Base-by-base conservation (phyloP, 2,797 vertebrate species). In the Liasis olivaceus region DNA sequence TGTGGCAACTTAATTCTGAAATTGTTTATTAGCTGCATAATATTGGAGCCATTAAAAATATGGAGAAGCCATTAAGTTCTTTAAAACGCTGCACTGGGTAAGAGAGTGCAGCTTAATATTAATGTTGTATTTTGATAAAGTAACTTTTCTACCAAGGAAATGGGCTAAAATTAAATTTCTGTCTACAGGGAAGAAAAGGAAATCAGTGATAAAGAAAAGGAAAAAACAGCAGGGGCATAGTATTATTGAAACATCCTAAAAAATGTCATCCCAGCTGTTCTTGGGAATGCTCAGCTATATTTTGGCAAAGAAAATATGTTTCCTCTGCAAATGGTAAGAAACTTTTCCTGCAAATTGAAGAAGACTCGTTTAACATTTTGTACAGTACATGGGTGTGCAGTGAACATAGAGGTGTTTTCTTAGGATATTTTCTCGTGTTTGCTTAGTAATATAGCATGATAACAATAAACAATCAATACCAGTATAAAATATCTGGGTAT, bases 1-100 rank as follows among this genome's bases (percentile, higher is more conserved):
- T 97, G 98, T 98, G 97, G 97, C 97, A 97, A 98, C 97, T 97
- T 98, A 97, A 98, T 98, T 98, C 97, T 98, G 97, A 96, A 98
- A 98, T 97, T 97, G 97, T 97, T 97, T 98, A 97, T 97, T 98
- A 96, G 96, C 97, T 96, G 93, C 97, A 96, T 96, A 97, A 97
- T 97, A 97, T 96, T 95, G 90, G 95, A 96, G 95, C 96, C 96
- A 97, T 97, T 97, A 96, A 96, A 96, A 95, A 96, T 94, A 96
- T 89, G 88, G 94, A 95, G 96, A 96, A 96, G 96, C 96, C 94
- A 81, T 96, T 97, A 95, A 97, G 95, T 96, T 97, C 96, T 96
- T 93, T 96, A 96, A 97, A 97, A 95, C 95, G 94, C 94, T 93
- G 77, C 87, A 93, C 90, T 85, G 84, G 95, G 95, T 92, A 94